Evolutionary conservation across 1,140 invertebrate species (phyloP), one percentile per base, ranked within the genome.

Genomic region (Cotesia glomerata): DNA sequence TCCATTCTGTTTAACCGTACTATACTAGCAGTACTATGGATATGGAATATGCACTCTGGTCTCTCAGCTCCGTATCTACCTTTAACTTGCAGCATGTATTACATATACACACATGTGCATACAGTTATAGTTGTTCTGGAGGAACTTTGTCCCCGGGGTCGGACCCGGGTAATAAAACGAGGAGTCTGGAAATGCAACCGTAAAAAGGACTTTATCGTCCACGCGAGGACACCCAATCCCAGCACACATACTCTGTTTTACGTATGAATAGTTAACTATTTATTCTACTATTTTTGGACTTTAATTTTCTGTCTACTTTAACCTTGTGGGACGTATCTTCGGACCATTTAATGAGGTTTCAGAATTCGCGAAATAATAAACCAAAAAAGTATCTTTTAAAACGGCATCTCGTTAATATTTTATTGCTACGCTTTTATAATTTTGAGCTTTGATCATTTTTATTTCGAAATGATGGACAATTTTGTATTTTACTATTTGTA

Each of bases 171-270:
- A 75, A 75, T 75, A 75, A 75, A 75, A 72, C 74, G 69, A 69
- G 69, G 74, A 69, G 63, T 67, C 51, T 63, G 69, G 67, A 75
- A 75, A 75, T 67, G 72, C 71, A 49, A 35, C 64, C 63, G 69
- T 76, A 76, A 72, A 76, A 73, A 76, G 72, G 68, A 74, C 69
- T 76, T 74, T 76, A 74, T 76, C 72, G 72, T 69, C 49, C 70
- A 70, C 69, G 67, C n/a, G 63, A 51, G 67, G 59, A 71, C 74
- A 71, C 71, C 26, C 58, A 63, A 18, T 69, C 71, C 58, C 35
- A 56, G 54, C 56, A 56, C 71, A 26, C 26, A 26, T 26, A 26
- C 26, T 26, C 26, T 26, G 26, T 3, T 26, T 3, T 26, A 26
- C 26, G 67, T 75, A 75, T 72, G 70, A 72, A 72, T 72, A 72